phyloP scores from a whole-genome alignment of 23 tunicate species.

The Clavelina lepadiformis region DNA sequence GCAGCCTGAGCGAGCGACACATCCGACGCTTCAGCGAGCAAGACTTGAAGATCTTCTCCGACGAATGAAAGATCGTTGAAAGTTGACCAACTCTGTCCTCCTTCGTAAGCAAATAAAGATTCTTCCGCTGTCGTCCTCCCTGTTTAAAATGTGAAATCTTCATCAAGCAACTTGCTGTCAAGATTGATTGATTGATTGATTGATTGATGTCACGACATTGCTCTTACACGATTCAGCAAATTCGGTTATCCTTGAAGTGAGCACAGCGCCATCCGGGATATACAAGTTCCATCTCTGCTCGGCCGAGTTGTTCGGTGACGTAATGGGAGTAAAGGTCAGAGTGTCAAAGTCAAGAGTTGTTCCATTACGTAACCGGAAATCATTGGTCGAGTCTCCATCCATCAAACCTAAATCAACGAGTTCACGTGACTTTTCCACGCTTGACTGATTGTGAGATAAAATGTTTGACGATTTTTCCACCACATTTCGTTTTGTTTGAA shows the following conservation, averaged over 20 bases:
- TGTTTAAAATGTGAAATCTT: neutral
- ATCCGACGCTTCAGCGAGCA: slow-evolving; percentile 29
- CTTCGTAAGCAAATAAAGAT: slow-evolving; percentile 37
- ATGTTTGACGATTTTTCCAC: no score
- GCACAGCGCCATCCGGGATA: slow-evolving; percentile 37
- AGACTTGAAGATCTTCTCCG: slow-evolving; percentile 21
- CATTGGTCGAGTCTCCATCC: slow-evolving; percentile 26
- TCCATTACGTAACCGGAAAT: slow-evolving; percentile 61
- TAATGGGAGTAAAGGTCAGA: slow-evolving; percentile 18
- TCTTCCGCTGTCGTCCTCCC: slow-evolving; percentile 48
- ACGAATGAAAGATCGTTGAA: slow-evolving; percentile 27
- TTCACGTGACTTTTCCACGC: no score
- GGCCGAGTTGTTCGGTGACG: slow-evolving; percentile 1
- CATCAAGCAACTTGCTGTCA: neutral
- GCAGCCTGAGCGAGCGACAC: slow-evolving; percentile 24
- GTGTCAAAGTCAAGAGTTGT: slow-evolving; percentile 20
- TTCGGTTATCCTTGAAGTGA: slow-evolving; percentile 19
- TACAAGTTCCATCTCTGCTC: slow-evolving; percentile 65
- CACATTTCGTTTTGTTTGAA: no score
- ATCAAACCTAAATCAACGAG: no score
- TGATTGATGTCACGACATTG: no score
- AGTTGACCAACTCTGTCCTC: slow-evolving; percentile 20
- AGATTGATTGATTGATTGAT: neutral
- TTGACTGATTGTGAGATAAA: no score
- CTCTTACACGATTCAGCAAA: slow-evolving; percentile 85